Conservation (phyloP, 2,797 vertebrate genomes). For the Rhinoraja longicauda region DNA sequence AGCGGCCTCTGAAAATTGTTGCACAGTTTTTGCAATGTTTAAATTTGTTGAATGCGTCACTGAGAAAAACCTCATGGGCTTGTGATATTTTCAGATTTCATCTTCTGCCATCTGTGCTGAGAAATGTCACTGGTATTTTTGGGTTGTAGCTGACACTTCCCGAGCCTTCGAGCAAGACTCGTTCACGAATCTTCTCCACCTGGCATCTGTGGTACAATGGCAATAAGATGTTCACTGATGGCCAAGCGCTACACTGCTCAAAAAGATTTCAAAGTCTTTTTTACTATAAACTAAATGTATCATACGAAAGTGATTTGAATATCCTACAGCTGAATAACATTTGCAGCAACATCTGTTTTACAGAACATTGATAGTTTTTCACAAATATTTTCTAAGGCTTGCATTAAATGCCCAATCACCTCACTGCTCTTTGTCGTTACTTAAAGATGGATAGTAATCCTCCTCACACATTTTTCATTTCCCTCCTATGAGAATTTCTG, state of each 20-base stretch:
- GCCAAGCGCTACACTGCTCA: background rate
- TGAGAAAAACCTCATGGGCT: background rate
- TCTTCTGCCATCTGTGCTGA: background rate
- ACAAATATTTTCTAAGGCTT: background rate
- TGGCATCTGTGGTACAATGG: background rate
- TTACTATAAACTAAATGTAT: background rate
- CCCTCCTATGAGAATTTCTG: background rate
- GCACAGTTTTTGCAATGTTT: background rate
- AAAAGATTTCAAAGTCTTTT: background rate
- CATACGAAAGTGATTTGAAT: background rate
- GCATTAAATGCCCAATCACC: background rate
- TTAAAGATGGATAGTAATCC: background rate
- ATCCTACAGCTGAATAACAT: background rate
- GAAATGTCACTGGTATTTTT: slow-evolving; percentile 12
- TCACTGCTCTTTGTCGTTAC: background rate
- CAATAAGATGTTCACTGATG: background rate
- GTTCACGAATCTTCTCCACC: background rate
- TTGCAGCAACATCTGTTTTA: background rate
- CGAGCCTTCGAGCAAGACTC: background rate
- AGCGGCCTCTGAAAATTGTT: background rate
- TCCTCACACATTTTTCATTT: background rate
- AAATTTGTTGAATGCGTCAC: background rate
- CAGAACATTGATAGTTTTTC: background rate
- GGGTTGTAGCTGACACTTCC: background rate
- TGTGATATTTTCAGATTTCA: background rate